These are phyloP conservation scores for Cynaeus angustus DNA, from an alignment of 2,888 invertebrate species.

Conservation along the genomic window DNA sequence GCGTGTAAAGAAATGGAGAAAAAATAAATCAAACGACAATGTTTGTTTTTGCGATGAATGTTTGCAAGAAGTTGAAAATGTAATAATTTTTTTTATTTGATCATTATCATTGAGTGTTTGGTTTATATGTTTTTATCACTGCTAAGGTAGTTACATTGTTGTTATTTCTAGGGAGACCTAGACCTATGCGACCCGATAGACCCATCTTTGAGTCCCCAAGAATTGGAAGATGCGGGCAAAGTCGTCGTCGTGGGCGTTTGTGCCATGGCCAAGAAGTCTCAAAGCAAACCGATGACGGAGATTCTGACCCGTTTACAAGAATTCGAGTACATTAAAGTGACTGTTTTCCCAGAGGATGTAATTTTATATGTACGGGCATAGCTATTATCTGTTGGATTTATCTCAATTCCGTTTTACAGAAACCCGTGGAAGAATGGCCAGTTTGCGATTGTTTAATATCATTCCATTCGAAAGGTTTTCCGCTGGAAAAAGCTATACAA, in stretches of 20 bases:
- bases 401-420: constrained; percentile 71
- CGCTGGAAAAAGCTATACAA: constrained; percentile 96
- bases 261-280: constrained; percentile 99
- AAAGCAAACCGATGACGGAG: constrained; percentile 99
- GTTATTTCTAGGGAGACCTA: constrained; percentile 79
- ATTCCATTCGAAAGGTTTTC: constrained; percentile 99
- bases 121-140: not conserved
- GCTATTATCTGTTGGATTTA: not conserved
- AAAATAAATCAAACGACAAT: constrained; percentile 77
- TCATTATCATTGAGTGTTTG: not conserved
- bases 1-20: constrained; percentile 82
- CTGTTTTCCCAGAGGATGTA: constrained; percentile 96
- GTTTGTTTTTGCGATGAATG: constrained; percentile 87
- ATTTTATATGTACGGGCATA: constrained; percentile 88
- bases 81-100: constrained; percentile 30
- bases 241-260: constrained; percentile 98
- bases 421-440: constrained; percentile 98
- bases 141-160: not conserved
- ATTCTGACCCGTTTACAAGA: constrained; percentile 96
- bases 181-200: constrained; percentile 81
- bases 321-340: constrained; percentile 96
- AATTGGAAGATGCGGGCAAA: constrained; percentile 80
- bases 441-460: constrained; percentile 98
- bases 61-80: constrained; percentile 65
- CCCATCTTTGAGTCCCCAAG: constrained; percentile 69